A percentile compares a stretch with the other conserved stretches of the same genome.
phyloP scores from a whole-genome alignment of 2,113 vertebrate genomes.

The Neodon shergylaensis region DNA sequence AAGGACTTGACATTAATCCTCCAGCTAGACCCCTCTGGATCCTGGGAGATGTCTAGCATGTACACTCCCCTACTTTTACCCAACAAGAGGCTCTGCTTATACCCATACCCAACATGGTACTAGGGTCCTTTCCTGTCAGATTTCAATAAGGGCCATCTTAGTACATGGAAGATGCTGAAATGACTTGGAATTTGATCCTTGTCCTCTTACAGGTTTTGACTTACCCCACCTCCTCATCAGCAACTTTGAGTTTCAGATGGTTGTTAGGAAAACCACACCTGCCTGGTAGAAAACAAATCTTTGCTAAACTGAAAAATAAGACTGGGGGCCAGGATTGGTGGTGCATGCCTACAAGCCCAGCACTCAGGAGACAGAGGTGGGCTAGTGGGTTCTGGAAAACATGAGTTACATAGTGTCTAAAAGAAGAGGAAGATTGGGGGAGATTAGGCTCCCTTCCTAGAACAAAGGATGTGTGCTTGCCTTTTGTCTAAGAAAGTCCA shows the following conservation, averaged over 20 bases:
- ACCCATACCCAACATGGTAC: neutral
- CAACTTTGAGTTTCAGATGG: neutral
- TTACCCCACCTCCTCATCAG: neutral
- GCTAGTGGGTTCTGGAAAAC: neutral
- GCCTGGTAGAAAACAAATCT: neutral
- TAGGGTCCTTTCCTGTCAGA: neutral
- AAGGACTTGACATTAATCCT: constrained; percentile 80
- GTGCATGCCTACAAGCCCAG: neutral
- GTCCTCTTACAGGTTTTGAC: neutral
- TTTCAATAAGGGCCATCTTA: neutral
- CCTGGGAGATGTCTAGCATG: constrained; percentile 78
- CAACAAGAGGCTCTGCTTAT: neutral
- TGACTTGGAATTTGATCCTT: neutral
- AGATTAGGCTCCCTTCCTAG: neutral
- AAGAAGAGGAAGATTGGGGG: neutral
- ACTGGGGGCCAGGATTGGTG: neutral
- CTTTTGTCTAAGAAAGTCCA: neutral
- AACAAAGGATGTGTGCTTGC: neutral
- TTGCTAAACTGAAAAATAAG: neutral
- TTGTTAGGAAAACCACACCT: neutral
- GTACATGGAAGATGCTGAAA: neutral
- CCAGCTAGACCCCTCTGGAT: constrained; percentile 85
- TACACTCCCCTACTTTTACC: neutral
- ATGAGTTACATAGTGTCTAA: neutral
- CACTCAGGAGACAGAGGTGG: neutral